A percentile compares a stretch with the other conserved stretches of the same genome.
These are phyloP conservation scores for Gorsachius goisagi DNA, from an alignment of 2,113 vertebrate species.

Conservation along the genomic window DNA sequence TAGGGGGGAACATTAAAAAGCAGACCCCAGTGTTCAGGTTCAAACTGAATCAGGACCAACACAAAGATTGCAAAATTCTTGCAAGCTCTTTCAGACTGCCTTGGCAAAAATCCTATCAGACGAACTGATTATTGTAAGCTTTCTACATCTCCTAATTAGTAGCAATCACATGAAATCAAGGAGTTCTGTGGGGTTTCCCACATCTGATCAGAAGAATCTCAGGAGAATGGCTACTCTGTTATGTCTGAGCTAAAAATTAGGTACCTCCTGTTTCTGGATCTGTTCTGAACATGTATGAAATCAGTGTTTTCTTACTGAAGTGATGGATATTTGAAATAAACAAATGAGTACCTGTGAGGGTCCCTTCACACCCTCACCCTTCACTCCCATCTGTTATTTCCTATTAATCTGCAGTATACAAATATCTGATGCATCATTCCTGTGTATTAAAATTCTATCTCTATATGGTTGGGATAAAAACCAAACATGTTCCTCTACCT, in stretches of 20 bases:
- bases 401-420: not conserved
- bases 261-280: not conserved
- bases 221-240: not conserved
- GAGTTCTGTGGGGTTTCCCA: not conserved
- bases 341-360: not conserved
- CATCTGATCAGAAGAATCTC: not conserved
- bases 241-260: not conserved
- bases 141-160: not conserved
- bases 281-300: not conserved
- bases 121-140: not conserved
- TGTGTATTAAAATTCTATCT: not conserved
- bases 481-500: not conserved
- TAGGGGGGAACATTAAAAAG: not conserved
- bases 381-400: not conserved
- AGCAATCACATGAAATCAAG: not conserved
- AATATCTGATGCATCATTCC: not conserved
- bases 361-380: rapidly evolving
- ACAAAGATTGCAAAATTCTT: not conserved
- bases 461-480: not conserved
- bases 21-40: not conserved
- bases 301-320: not conserved
- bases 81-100: not conserved
- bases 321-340: not conserved
- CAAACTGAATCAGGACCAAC: not conserved
- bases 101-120: conserved; percentile 14